Base-by-base conservation (phyloP, 2,888 invertebrate genomes). In the Brenthis hecate region DNA sequence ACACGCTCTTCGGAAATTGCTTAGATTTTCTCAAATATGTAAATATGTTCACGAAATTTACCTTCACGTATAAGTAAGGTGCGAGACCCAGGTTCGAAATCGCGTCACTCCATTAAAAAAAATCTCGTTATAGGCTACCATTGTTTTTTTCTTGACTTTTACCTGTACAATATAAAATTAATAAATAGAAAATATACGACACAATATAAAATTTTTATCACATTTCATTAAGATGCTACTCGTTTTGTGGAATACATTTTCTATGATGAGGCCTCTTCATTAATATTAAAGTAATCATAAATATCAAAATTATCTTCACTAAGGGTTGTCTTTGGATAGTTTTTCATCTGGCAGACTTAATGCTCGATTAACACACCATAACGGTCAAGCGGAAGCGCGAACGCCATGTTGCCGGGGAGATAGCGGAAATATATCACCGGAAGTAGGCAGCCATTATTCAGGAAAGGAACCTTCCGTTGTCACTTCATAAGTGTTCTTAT, bases 371-470 rank as follows among this genome's bases (percentile, higher is more conserved):
- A 89, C 91, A 92, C 90, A 88, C 86, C 84, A 87, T 89, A 91
- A 89, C 87, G 91, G 91, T 89, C 91, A 90, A 85, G 81, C 87
- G 92, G 91, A 91, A 84, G 86, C 82, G 77, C 80, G 85, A 87
- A 80, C 85, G 89, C 90, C 89, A 88, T 87, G 84, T 85, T 88
- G 89, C 84, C 82, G 82, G 80, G 79, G 83, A 89, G 92, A 92
- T 92, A 92, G 89, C 88, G 91, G 91, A 91, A 92, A 92, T 91
- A 92, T 91, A 92, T 91, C 87, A 82, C 88, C 86, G 92, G 92
- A 90, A 87, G 89, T 87, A 79, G 83, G 83, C 80, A 78, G 81
- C 89, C 87, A 91, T 92, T 92, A 91, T 90, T 91, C 87, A 91
- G 87, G 85, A 88, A 89, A 85, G 89, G 85, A 85, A 81, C 80